A percentile compares a stretch with the other conserved stretches of the same genome.
These are phyloP conservation scores for Nipponia nippon DNA, from an alignment of 2,113 vertebrate genomes.

Conservation along the genomic window DNA sequence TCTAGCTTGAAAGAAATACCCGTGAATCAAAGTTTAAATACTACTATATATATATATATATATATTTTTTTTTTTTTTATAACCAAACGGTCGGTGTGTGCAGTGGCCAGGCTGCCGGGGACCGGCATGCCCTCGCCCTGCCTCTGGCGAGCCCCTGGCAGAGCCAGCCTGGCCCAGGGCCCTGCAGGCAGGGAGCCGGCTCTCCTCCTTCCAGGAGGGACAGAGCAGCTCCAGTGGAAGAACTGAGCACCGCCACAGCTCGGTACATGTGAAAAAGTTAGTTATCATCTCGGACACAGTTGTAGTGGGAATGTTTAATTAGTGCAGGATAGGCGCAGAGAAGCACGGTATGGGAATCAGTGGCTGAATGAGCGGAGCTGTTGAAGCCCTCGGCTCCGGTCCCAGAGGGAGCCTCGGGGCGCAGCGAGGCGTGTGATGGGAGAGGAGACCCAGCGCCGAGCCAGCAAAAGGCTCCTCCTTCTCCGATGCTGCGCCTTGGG, in stretches of 20 bases:
- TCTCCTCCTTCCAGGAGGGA: not conserved
- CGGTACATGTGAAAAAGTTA: rapidly evolving
- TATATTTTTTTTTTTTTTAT: not conserved
- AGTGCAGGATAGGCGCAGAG: not conserved
- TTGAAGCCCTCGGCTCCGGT: not conserved
- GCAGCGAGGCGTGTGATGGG: not conserved
- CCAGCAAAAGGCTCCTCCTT: constrained; percentile 22
- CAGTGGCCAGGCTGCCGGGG: rapidly evolving
- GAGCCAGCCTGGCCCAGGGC: not conserved
- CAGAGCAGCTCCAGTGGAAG: not conserved
- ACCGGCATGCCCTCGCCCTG: not conserved
- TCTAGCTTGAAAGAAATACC: not conserved
- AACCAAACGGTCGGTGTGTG: not conserved
- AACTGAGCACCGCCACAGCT: not conserved
- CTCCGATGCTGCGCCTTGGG: constrained; percentile 20
- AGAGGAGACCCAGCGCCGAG: rapidly evolving
- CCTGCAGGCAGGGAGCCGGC: not conserved
- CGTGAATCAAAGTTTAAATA: not conserved
- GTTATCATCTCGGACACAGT: rapidly evolving
- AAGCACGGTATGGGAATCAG: not conserved
- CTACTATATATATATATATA: too few relatives aligned
- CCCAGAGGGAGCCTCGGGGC: not conserved
- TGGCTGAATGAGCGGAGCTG: not conserved
- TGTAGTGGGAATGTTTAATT: not conserved
- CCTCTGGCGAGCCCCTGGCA: not conserved